These are phyloP conservation scores for Rhodophaea formosa DNA, from an alignment of 2,888 invertebrate genomes.

Conservation along the genomic window DNA sequence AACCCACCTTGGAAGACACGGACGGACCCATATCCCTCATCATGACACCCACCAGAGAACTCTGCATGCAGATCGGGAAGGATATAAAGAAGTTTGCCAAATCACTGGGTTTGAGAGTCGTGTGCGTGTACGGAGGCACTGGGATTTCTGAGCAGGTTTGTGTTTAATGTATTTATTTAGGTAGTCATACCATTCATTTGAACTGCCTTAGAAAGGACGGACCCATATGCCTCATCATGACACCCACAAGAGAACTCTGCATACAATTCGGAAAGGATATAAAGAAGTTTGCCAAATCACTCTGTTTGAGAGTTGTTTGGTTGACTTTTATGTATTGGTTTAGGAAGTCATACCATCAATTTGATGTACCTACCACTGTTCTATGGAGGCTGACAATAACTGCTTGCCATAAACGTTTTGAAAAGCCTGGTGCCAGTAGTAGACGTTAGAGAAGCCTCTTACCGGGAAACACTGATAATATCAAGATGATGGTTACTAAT, in stretches of 20 bases:
- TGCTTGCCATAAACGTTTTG: too few relatives aligned
- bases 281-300: conserved; percentile 94
- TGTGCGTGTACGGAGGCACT: conserved; percentile 99
- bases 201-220: too few relatives aligned
- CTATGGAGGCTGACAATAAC: too few relatives aligned
- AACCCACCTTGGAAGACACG: conserved; percentile 94
- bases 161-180: conserved; percentile 7
- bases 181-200: neutral
- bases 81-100: conserved; percentile 98
- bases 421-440: too few relatives aligned
- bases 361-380: neutral
- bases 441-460: too few relatives aligned
- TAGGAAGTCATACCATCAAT: conserved; percentile 83
- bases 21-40: conserved; percentile 98
- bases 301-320: conserved; percentile 94
- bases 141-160: conserved; percentile 93
- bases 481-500: too few relatives aligned
- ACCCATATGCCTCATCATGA: conserved; percentile 52
- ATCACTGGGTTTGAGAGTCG: conserved; percentile 90
- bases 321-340: too few relatives aligned
- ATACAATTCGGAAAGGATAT: conserved; percentile 99
- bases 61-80: conserved; percentile 99
- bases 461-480: too few relatives aligned
- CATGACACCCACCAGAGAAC: conserved; percentile 98
- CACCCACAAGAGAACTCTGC: conserved; percentile 89